A percentile compares a stretch with the other conserved stretches of the same genome.
phyloP scores from a whole-genome alignment of 2,113 vertebrate genomes.

The Cephalopterus ornatus region DNA sequence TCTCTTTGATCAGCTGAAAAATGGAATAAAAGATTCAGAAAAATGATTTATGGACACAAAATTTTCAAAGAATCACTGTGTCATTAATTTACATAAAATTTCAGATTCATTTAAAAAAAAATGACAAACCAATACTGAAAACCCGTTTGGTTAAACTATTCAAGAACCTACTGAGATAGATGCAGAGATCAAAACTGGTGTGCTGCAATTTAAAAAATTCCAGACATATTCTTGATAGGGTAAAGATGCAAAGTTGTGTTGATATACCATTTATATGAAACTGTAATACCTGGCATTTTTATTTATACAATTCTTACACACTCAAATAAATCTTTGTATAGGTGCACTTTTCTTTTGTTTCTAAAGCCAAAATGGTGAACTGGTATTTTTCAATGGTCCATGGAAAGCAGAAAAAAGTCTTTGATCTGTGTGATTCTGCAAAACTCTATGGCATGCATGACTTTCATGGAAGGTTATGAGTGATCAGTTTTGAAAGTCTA shows the following conservation, averaged over 20 bases:
- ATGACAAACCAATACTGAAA: constrained; percentile 70
- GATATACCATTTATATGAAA: constrained; percentile 44
- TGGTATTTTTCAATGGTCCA: neutral
- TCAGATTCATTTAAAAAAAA: constrained; percentile 70
- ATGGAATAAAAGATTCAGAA: constrained; percentile 49
- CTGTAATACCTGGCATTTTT: constrained; percentile 13
- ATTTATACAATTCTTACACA: neutral
- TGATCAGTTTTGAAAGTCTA: neutral
- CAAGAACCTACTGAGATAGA: constrained; percentile 20
- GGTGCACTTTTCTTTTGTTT: neutral
- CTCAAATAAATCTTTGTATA: neutral
- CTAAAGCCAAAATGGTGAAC: neutral
- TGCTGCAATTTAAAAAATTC: constrained; percentile 23
- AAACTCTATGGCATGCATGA: neutral
- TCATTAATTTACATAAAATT: constrained; percentile 70
- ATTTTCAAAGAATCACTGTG: constrained; percentile 69
- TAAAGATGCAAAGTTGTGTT: constrained; percentile 59
- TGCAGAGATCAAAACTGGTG: constrained; percentile 52
- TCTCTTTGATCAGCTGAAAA: constrained; percentile 67
- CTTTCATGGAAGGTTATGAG: neutral
- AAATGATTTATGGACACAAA: constrained; percentile 53
- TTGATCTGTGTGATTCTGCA: neutral
- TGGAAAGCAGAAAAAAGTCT: neutral
- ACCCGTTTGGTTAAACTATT: constrained; percentile 28
- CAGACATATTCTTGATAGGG: constrained; percentile 46